A percentile compares a stretch with the other conserved stretches of the same genome.
phyloP scores from a whole-genome alignment of 92 coral and sea anemone genomes.

The Porites rus region DNA sequence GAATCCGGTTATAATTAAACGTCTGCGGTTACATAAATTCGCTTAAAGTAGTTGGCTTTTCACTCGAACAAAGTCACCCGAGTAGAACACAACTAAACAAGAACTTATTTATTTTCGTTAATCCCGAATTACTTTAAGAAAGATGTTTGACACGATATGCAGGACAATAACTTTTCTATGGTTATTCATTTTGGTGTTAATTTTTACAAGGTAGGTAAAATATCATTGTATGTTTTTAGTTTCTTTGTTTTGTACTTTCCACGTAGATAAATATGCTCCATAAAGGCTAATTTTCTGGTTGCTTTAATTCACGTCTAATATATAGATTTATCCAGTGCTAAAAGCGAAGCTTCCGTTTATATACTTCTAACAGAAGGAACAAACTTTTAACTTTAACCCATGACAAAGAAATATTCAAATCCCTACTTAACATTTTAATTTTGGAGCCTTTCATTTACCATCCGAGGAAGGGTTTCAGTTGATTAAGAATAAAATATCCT shows the following conservation, averaged over 20 bases:
- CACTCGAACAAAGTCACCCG: constrained; percentile 10
- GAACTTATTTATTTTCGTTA: background rate
- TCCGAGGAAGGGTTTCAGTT: too few species aligned
- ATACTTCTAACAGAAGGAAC: too few species aligned
- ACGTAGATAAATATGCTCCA: background rate
- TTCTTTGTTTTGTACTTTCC: background rate
- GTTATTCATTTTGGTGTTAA: constrained; percentile 11
- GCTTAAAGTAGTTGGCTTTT: background rate
- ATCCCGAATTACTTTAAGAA: background rate
- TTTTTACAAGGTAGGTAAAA: constrained; percentile 37
- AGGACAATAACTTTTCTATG: constrained; percentile 16
- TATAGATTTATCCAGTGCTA: too few species aligned
- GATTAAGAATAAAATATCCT: too few species aligned
- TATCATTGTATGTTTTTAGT: background rate
- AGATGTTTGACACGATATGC: constrained; percentile 25
- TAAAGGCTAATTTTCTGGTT: background rate
- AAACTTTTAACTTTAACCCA: too few species aligned
- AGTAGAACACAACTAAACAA: constrained; percentile 10
- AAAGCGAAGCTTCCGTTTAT: too few species aligned
- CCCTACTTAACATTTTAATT: too few species aligned
- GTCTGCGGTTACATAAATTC: constrained; percentile 22
- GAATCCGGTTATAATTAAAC: too few species aligned
- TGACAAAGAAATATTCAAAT: too few species aligned
- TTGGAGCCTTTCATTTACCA: too few species aligned
- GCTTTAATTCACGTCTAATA: background rate